Percentiles rank a stretch among this genome's conserved stretches.
Conservation (phyloP, 2,797 vertebrate genomes). For the Notoglanidium macrostoma region DNA sequence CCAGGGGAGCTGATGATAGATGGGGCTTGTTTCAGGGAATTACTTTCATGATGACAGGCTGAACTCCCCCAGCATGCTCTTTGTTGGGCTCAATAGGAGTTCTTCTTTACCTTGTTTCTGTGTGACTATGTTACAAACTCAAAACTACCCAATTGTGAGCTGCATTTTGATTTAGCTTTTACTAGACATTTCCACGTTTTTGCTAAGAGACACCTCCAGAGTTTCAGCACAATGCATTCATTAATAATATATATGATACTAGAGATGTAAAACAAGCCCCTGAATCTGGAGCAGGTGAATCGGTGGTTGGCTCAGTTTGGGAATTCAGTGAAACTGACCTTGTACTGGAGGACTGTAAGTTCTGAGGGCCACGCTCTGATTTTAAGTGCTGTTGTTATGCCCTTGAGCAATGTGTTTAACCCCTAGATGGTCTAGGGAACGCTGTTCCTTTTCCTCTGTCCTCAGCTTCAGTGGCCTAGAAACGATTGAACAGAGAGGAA, state of each 20-base stretch:
- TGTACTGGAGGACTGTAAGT: constrained; percentile 4
- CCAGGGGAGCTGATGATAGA: constrained; percentile 54
- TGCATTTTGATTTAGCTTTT: neutral
- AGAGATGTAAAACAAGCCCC: neutral
- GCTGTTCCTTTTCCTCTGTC: neutral
- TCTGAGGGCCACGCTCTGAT: constrained; percentile 10
- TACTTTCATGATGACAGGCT: constrained; percentile 51
- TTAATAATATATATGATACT: neutral
- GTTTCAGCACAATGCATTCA: neutral
- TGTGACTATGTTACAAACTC: constrained; percentile 7
- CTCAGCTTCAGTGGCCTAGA: neutral
- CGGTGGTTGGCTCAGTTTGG: neutral
- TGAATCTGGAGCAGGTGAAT: constrained; percentile 10
- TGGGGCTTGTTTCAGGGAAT: constrained; percentile 56
- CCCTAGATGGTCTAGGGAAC: constrained; percentile 3
- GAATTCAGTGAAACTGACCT: constrained; percentile 24
- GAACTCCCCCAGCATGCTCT: constrained; percentile 37
- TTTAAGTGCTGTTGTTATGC: neutral
- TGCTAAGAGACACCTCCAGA: neutral
- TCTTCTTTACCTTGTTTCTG: constrained; percentile 21
- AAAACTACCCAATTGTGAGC: neutral
- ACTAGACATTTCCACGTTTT: neutral
- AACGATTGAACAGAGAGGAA: neutral
- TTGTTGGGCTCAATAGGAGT: neutral
- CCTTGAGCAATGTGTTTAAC: constrained; percentile 17